Evolutionary conservation across 2,888 invertebrate genomes (phyloP).

Genomic region (Limnephilus auricula): DNA sequence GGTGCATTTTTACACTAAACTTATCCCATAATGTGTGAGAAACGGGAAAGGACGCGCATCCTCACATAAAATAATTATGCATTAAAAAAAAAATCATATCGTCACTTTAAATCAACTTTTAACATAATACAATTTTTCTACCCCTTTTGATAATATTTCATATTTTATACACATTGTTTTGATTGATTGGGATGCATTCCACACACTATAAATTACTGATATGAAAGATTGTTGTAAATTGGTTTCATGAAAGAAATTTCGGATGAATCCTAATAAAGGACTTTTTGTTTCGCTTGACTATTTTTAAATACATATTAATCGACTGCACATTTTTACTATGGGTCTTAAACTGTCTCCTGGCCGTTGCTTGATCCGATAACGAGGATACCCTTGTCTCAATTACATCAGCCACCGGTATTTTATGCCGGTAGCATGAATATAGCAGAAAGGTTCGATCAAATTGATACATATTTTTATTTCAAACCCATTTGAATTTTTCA

Average conservation of each 20-base stretch:
- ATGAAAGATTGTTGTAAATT: not conserved
- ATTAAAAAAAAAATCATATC: not conserved
- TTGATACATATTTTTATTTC: not conserved
- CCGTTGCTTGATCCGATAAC: slow-evolving; percentile 6
- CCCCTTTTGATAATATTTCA: not conserved
- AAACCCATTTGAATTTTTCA: not conserved
- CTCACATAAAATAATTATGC: not conserved
- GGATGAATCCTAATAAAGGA: not conserved
- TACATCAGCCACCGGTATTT: slow-evolving; percentile 28
- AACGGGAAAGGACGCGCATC: not conserved
- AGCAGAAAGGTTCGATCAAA: not conserved
- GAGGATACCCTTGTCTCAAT: slow-evolving; percentile 16
- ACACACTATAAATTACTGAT: not conserved
- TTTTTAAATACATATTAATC: not conserved
- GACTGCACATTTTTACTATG: not conserved
- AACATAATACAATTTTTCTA: not conserved
- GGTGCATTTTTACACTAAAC: not conserved
- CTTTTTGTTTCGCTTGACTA: not conserved
- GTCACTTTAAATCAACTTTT: not conserved
- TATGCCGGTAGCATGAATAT: not conserved
- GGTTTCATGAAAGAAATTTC: not conserved
- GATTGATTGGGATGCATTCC: not conserved
- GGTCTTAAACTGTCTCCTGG: not conserved
- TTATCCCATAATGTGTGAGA: not conserved
- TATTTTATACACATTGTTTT: not conserved